A percentile compares a stretch with the other conserved stretches of the same genome.
These are phyloP conservation scores for Phenganax stokvisi DNA, from an alignment of 92 coral and sea anemone genomes.

Conservation along the genomic window DNA sequence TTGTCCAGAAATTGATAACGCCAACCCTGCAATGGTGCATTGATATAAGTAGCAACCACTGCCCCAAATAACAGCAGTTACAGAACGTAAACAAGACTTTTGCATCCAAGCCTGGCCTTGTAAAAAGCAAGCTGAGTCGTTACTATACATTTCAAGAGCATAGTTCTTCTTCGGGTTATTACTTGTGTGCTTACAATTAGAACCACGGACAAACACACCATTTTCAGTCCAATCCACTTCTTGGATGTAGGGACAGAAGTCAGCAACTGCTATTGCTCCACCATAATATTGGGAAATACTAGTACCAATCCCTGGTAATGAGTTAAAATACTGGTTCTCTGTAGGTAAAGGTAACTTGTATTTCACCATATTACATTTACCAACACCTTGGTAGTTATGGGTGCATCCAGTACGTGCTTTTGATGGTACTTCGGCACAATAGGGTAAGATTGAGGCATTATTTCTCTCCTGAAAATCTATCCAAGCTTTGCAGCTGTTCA, in stretches of 20 bases:
- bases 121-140: constrained; percentile 56
- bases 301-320: constrained; percentile 47
- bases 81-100: constrained; percentile 54
- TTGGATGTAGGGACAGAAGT: constrained; percentile 79
- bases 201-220: constrained; percentile 57
- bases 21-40: constrained; percentile 64
- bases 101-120: constrained; percentile 69
- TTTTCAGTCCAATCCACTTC: constrained; percentile 73
- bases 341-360: constrained; percentile 51
- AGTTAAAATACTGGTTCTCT: constrained; percentile 77
- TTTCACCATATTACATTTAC: constrained; percentile 66
- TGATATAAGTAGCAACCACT: constrained; percentile 74
- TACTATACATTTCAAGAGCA: constrained; percentile 65
- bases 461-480: constrained; percentile 52
- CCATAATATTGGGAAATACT: constrained; percentile 49
- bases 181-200: constrained; percentile 55
- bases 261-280: constrained; percentile 76
- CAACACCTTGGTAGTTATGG: constrained; percentile 62
- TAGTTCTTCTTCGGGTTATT: constrained; percentile 58
- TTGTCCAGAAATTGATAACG: constrained; percentile 56
- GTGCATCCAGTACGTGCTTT: constrained; percentile 62
- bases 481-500: constrained; percentile 95
- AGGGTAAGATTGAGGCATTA: constrained; percentile 56
- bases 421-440: constrained; percentile 50
- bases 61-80: constrained; percentile 80